A percentile compares a stretch with the other conserved stretches of the same genome.
Conservation (phyloP, 2,888 invertebrate genomes). For the Himalopsyche japonica region DNA sequence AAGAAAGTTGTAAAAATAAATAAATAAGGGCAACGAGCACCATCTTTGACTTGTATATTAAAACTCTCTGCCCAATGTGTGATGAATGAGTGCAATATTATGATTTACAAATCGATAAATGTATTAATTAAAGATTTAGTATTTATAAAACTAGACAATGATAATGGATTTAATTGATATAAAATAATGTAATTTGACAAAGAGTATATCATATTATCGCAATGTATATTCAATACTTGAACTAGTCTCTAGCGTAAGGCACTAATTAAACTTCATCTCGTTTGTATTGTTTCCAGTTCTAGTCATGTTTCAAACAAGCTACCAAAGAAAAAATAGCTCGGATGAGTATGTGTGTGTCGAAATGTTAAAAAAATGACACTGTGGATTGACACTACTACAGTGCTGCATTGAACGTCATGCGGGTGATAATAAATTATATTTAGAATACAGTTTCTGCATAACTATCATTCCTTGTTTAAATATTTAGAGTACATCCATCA, state of each 20-base stretch:
- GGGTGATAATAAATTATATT: no score
- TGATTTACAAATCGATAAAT: neutral
- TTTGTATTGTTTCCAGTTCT: neutral
- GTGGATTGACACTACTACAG: neutral
- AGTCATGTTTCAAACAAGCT: neutral
- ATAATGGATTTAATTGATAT: neutral
- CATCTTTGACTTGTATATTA: neutral
- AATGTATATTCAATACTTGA: slow-evolving; percentile 4
- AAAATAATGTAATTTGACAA: neutral
- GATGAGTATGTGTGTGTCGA: neutral
- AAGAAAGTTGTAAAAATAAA: neutral
- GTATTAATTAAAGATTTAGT: neutral
- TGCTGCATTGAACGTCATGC: no score
- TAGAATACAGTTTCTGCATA: no score
- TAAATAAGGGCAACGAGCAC: neutral
- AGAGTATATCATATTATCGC: neutral
- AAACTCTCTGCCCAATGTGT: neutral
- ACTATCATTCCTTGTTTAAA: no score
- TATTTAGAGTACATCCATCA: no score
- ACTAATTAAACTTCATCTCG: neutral
- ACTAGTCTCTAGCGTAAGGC: slow-evolving; percentile 8
- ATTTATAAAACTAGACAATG: neutral
- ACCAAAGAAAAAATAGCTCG: neutral
- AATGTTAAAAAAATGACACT: neutral
- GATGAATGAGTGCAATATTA: neutral